Base-by-base conservation (phyloP, 2,888 invertebrate genomes). In the Acanthosoma haemorrhoidale region DNA sequence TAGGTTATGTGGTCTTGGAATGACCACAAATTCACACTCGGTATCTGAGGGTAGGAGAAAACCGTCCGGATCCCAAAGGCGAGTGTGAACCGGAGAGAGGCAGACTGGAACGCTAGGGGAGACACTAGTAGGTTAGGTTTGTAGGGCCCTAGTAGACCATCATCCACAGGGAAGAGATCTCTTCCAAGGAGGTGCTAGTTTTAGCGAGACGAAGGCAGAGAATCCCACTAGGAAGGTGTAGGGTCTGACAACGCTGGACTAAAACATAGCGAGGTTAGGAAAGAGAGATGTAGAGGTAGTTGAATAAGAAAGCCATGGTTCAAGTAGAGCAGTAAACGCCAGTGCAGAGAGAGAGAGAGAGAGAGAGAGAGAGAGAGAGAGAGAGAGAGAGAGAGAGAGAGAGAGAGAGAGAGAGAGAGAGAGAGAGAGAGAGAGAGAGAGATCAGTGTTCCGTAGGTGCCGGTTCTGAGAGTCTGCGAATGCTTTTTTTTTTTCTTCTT, bases 351-450 rank as follows among this genome's bases (percentile, higher is more conserved):
- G 51, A 51, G 51, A 51, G 51, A 60, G 60, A 34, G 60, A 34
- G 60, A 34, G 60, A 34, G 60, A 34, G 60, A 31, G 60, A 60
- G 32, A 15, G 36, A 34, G 58, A 34, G 34, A 16, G 29, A 34
- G 29, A 34, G 21, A 32, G 69, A 69, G 34, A 69, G 18, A 34
- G 25, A 41, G 29, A 31, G 31, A 18, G 61, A 69, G 38, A 69
- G 25, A 60, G 38, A 64, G 59, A 43, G 21, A 69, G 34, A 69
- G 51, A 51, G 51, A 51, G 51, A 51, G 51, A 51, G 51, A 51
- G 51, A 51, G 51, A 51, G 51, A 51, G 51, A 51, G 51, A 51
- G 51, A 51, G 51, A 51, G 51, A 51, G 51, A 51, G 51, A 16
- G 18, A 18, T n/a, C n/a, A n/a, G n/a, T n/a, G n/a, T n/a, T n/a